Percentiles rank a stretch among this genome's conserved stretches.
These are phyloP conservation scores for Sinodicranocentrus sp. DNA, from an alignment of 2,888 invertebrate species.

Conservation along the genomic window DNA sequence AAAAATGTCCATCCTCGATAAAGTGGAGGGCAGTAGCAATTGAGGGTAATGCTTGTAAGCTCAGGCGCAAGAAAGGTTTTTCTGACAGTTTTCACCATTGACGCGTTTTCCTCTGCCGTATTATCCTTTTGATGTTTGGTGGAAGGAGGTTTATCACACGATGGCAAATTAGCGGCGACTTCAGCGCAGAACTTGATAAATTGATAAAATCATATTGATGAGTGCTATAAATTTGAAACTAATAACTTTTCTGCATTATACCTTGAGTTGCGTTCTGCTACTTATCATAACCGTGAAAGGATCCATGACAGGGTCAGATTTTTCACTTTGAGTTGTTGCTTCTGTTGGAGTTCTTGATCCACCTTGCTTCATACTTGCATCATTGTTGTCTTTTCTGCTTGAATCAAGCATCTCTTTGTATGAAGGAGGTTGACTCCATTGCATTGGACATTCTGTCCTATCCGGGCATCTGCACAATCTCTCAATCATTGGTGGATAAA, in stretches of 20 bases:
- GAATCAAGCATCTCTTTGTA: constrained; percentile 53
- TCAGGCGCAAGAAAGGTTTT: constrained; percentile 49
- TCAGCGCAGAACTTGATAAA: constrained; percentile 65
- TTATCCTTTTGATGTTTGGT: constrained; percentile 19
- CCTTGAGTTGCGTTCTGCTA: constrained; percentile 83
- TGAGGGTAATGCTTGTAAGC: constrained; percentile 78
- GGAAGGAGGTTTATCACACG: constrained; percentile 43
- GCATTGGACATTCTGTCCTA: constrained; percentile 80
- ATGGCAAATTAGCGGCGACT: constrained; percentile 46
- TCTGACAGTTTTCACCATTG: constrained; percentile 60
- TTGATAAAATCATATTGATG: too few relatives aligned
- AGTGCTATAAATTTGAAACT: constrained; percentile 9
- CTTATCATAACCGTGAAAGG: constrained; percentile 80
- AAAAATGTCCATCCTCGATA: constrained; percentile 77
- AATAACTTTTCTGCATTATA: constrained; percentile 75
- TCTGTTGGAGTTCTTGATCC: neutral
- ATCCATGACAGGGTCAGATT: constrained; percentile 55
- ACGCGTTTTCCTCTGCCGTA: constrained; percentile 12
- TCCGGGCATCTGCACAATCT: constrained; percentile 83
- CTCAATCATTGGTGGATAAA: constrained; percentile 82
- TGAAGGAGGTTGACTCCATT: constrained; percentile 77
- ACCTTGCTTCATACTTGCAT: constrained; percentile 11
- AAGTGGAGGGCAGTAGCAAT: constrained; percentile 81
- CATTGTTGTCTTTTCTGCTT: constrained; percentile 15
- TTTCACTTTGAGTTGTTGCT: constrained; percentile 46